Evolutionary conservation across 2,888 invertebrate genomes (phyloP).

Genomic region (Dastarcus helophoroides): DNA sequence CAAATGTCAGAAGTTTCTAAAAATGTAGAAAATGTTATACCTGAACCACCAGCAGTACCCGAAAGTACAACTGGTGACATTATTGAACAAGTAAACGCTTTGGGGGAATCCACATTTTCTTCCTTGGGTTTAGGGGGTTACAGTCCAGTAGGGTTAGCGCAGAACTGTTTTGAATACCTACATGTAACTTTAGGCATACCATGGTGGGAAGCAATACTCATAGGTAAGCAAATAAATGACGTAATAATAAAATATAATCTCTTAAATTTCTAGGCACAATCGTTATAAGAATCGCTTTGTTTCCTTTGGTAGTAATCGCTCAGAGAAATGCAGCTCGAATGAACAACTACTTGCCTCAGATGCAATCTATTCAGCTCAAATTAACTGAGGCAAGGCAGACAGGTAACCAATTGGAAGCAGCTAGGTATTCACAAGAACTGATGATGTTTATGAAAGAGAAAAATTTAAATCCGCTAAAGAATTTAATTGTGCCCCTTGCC

Average conservation of each 20-base stretch:
- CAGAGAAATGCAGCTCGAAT: constrained; percentile 73
- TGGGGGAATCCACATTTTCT: constrained; percentile 66
- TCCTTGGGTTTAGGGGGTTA: constrained; percentile 76
- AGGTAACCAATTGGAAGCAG: constrained; percentile 67
- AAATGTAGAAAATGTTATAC: no score
- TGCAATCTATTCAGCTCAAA: constrained; percentile 69
- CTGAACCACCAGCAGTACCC: constrained; percentile 29
- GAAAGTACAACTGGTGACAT: constrained; percentile 27
- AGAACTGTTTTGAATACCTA: constrained; percentile 68
- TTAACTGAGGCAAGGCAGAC: constrained; percentile 75
- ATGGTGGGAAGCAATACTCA: constrained; percentile 85
- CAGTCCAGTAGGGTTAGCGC: constrained; percentile 72
- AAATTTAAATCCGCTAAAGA: constrained; percentile 68
- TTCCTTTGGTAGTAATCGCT: constrained; percentile 74
- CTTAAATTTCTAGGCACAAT: constrained; percentile 56
- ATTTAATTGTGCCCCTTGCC: constrained; percentile 62
- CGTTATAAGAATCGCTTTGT: constrained; percentile 60
- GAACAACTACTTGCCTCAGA: constrained; percentile 76
- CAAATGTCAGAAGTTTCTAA: no score
- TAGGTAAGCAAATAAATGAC: constrained; percentile 48
- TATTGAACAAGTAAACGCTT: constrained; percentile 26
- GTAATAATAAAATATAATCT: constrained; percentile 4
- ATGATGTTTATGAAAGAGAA: constrained; percentile 73
- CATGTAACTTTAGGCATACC: constrained; percentile 75
- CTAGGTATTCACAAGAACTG: constrained; percentile 66